Percentiles rank a stretch among this genome's conserved stretches.
These are phyloP conservation scores for Mungos mungo DNA, from an alignment of 2,113 vertebrate genomes.

Conservation along the genomic window DNA sequence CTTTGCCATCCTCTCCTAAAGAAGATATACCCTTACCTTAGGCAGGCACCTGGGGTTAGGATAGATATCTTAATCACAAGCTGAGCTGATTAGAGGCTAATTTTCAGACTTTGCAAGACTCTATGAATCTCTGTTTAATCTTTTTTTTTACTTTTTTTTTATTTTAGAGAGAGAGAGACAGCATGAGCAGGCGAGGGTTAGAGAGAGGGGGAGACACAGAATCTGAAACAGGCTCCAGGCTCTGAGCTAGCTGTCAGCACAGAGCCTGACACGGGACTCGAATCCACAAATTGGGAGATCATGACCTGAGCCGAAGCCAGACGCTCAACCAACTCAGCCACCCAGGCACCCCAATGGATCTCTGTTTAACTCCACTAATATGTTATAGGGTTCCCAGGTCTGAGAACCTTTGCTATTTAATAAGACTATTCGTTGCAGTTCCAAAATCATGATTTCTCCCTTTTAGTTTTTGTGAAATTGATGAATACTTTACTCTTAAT, in stretches of 20 bases:
- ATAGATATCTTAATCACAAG: background rate
- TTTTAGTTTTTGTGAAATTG: background rate
- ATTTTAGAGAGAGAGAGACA: no score
- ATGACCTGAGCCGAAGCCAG: no score
- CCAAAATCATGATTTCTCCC: background rate
- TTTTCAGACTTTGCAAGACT: background rate
- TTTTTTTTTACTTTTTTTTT: no score
- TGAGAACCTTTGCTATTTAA: background rate
- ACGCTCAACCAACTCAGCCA: no score
- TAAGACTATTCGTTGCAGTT: background rate
- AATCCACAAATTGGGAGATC: no score
- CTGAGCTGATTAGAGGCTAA: background rate
- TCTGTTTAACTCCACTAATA: background rate
- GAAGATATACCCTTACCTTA: rapidly evolving
- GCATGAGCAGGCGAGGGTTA: no score
- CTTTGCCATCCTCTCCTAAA: background rate
- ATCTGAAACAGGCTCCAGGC: no score
- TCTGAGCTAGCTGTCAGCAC: no score
- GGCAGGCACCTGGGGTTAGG: background rate
- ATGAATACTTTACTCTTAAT: background rate
- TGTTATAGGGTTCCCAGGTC: background rate
- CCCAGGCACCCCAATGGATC: background rate
- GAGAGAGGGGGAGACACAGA: no score
- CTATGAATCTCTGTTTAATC: background rate
- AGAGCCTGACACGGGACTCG: no score